A percentile compares a stretch with the other conserved stretches of the same genome.
Conservation (phyloP, 2,888 invertebrate species). For the Acrobasis repandana region DNA sequence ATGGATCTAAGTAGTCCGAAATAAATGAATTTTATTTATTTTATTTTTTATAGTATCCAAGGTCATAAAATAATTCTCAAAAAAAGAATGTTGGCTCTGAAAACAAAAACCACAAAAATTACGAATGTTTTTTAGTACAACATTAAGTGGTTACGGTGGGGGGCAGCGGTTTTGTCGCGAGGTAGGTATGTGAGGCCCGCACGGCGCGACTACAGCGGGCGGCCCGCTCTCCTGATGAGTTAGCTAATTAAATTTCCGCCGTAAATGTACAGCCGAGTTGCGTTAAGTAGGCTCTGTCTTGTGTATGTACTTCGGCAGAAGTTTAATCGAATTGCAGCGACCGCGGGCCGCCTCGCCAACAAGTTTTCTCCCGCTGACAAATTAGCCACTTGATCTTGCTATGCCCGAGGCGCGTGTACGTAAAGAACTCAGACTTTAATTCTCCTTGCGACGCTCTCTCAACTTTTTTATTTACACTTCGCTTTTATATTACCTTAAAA, state of each 20-base stretch:
- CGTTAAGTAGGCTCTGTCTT: slow-evolving; percentile 69
- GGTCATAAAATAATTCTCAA: too few species aligned
- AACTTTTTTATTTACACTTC: slow-evolving; percentile 50
- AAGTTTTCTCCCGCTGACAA: slow-evolving; percentile 73
- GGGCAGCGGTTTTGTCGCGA: slow-evolving; percentile 17
- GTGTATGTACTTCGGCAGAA: slow-evolving; percentile 64
- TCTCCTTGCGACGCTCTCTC: slow-evolving; percentile 49
- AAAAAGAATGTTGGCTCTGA: too few species aligned
- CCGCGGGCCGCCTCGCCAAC: slow-evolving; percentile 56
- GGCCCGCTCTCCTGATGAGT: slow-evolving; percentile 52
- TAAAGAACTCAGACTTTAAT: slow-evolving; percentile 61
- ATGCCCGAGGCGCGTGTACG: slow-evolving; percentile 58
- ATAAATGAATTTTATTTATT: too few species aligned
- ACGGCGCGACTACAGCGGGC: slow-evolving; percentile 14
- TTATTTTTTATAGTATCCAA: too few species aligned
- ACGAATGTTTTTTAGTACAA: neutral
- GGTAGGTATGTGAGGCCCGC: neutral
- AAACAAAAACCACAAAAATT: neutral
- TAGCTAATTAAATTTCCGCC: slow-evolving; percentile 74
- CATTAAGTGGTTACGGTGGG: neutral
- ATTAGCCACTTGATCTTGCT: slow-evolving; percentile 74
- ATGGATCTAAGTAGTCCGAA: too few species aligned
- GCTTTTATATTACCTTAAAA: slow-evolving; percentile 41
- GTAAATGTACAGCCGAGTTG: slow-evolving; percentile 67
- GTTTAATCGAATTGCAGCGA: slow-evolving; percentile 80